Percentiles rank a stretch among this genome's conserved stretches.
These are phyloP conservation scores for Belgica antarctica DNA, from an alignment of 2,888 invertebrate species.

Conservation along the genomic window DNA sequence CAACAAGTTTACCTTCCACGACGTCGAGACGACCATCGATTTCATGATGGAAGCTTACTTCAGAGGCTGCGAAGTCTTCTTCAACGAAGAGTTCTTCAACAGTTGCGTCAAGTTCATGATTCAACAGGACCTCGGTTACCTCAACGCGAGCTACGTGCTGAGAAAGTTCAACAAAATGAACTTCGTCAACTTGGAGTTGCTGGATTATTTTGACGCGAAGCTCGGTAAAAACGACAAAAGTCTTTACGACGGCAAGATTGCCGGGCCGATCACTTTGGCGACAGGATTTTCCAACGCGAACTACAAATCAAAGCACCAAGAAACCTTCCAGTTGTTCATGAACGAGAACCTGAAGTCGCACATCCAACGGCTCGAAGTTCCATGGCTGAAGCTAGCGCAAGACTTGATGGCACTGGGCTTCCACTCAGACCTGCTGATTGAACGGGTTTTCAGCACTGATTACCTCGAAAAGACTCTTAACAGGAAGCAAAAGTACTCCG, in stretches of 20 bases:
- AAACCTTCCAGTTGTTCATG: conserved; percentile 55
- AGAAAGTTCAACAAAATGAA: conserved; percentile 60
- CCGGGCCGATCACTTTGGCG: conserved; percentile 57
- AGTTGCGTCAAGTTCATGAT: conserved; percentile 58
- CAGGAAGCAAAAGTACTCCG: conserved; percentile 53
- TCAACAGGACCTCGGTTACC: conserved; percentile 58
- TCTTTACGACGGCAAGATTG: conserved; percentile 53
- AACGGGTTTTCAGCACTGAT: conserved; percentile 57
- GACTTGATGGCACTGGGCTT: conserved; percentile 62
- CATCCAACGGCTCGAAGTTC: conserved; percentile 53
- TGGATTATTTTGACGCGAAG: conserved; percentile 60
- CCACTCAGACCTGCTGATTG: conserved; percentile 59
- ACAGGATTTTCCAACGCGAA: conserved; percentile 61
- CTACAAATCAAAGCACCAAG: conserved; percentile 62
- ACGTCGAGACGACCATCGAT: conserved; percentile 58
- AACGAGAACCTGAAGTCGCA: conserved; percentile 54
- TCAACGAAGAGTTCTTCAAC: conserved; percentile 62
- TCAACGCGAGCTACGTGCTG: conserved; percentile 56
- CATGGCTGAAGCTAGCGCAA: conserved; percentile 59
- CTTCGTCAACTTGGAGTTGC: conserved; percentile 60
- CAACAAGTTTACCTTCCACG: conserved; percentile 55
- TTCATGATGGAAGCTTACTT: too few relatives aligned
- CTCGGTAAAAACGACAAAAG: conserved; percentile 54
- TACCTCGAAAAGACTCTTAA: conserved; percentile 56
- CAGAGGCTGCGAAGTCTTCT: too few relatives aligned